Conservation (phyloP, 2,888 invertebrate species). For the Orchesella flavescens region DNA sequence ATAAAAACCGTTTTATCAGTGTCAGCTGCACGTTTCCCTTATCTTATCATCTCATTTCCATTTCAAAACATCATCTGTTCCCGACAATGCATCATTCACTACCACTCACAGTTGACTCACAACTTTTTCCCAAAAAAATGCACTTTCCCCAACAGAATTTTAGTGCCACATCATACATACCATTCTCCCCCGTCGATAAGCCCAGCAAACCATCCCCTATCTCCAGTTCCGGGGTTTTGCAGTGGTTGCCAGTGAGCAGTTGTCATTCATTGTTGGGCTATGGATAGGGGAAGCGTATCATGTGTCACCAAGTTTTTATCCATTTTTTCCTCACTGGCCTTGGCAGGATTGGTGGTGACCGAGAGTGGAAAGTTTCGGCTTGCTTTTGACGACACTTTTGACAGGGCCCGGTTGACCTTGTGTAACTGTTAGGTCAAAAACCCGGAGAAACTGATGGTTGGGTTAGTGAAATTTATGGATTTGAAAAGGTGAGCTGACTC, state of each 20-base stretch:
- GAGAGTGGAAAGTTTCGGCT: constrained; percentile 1
- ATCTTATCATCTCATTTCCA: constrained; percentile 32
- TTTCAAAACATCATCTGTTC: constrained; percentile 46
- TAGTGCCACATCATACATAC: neutral
- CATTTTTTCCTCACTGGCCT: constrained; percentile 16
- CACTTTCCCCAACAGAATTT: neutral
- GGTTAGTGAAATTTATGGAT: constrained; percentile 47
- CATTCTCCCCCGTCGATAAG: neutral
- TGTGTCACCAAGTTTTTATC: constrained; percentile 16
- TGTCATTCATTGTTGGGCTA: constrained; percentile 58
- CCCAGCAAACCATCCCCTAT: too few relatives aligned
- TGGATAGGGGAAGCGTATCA: constrained; percentile 39
- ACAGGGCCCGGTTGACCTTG: constrained; percentile 53
- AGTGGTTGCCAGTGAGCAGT: constrained; percentile 36
- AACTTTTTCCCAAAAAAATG: constrained; percentile 2
- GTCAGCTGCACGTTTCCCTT: too few relatives aligned
- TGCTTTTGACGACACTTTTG: constrained; percentile 27
- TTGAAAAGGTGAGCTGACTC: constrained; percentile 60
- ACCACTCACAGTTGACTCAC: neutral
- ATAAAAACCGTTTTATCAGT: too few relatives aligned
- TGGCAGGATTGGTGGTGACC: neutral
- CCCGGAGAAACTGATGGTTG: constrained; percentile 54
- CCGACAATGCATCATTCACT: constrained; percentile 19
- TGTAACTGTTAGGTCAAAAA: constrained; percentile 55
- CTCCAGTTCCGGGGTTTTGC: neutral